Base-by-base conservation (phyloP, 2,888 invertebrate genomes). In the Cordilura impudica region DNA sequence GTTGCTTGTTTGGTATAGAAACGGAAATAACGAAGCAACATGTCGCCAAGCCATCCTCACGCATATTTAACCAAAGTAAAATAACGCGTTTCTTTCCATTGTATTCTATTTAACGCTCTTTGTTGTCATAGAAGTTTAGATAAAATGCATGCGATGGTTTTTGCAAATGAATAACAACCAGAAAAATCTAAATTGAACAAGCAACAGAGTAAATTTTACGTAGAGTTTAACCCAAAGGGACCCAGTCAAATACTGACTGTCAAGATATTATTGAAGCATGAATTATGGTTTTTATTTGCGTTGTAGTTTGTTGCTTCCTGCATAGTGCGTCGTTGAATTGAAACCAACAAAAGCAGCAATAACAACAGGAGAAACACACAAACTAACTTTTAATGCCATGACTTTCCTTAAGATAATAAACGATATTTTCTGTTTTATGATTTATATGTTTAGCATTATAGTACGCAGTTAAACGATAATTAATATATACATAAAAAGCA, bases 251-350 rank as follows among this genome's bases (percentile, higher is more conserved):
- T 53, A 71, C 26, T 14, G 47, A 70, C 66, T 53, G 78, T 31
- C 56, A 78, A 63, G 66, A 63, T 56, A 63, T 61, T 19, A 63
- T 61, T 67, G 51, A 67, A 69, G 61, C 72, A 78, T 72, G 67
- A 78, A 72, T 72, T 78, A 72, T 78, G 78, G 72, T 51, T 49
- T 69, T 69, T 76, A 76, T 78, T 78, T 78, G 72, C 67, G 78
- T 63, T 63, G 54, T 78, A 56, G 54, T 77, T 72, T 71, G 60
- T 72, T 78, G 60, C 23, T 78, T 78, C 23, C 56, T 78, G 60
- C 35, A 26, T 65, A 39, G 65, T 73, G 49, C n/a, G 31, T 65
- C 21, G 35, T 26, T 56, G 16, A n/a, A 43, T 29, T n/a, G 43
- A 19, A 53, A 29, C 29, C 29, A 29, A 31, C 10, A 35, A 12